Percentiles rank a stretch among this genome's conserved stretches.
Conservation (phyloP, 30 jellyfish, hydroid and myxozoan genomes). For the Aurelia sp. region DNA sequence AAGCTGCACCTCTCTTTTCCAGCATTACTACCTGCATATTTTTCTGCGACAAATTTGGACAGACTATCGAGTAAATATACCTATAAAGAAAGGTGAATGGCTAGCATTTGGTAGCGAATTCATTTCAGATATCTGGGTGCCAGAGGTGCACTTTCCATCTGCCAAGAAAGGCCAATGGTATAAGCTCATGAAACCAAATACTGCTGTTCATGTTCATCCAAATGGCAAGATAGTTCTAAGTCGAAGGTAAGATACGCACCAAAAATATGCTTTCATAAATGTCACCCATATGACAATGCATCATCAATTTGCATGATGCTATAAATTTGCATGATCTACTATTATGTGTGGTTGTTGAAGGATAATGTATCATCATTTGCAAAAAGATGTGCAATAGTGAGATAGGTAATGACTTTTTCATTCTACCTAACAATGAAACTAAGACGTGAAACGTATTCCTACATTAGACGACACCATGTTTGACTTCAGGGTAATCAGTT, state of each 20-base stretch:
- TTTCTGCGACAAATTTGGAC: constrained; percentile 78
- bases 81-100: constrained; percentile 1
- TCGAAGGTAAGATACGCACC: constrained; percentile 40
- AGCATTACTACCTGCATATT: constrained; percentile 63
- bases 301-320: no score
- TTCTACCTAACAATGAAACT: no score
- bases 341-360: no score
- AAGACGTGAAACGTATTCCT: no score
- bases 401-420: no score
- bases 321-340: no score
- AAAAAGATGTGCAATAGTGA: no score
- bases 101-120: constrained; percentile 56
- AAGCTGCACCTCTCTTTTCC: background rate
- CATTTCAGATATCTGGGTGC: constrained; percentile 63
- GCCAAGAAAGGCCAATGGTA: constrained; percentile 65
- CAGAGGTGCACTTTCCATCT: constrained; percentile 72
- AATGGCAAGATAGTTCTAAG: constrained; percentile 61
- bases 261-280: no score
- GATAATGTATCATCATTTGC: no score
- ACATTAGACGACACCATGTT: no score
- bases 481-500: no score
- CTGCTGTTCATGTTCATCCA: constrained; percentile 45
- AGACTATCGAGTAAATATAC: constrained; percentile 51
- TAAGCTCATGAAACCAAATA: constrained; percentile 50
- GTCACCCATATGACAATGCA: no score